These are phyloP conservation scores for Octomys mimax DNA, from an alignment of 2,797 vertebrate genomes.

Conservation along the genomic window DNA sequence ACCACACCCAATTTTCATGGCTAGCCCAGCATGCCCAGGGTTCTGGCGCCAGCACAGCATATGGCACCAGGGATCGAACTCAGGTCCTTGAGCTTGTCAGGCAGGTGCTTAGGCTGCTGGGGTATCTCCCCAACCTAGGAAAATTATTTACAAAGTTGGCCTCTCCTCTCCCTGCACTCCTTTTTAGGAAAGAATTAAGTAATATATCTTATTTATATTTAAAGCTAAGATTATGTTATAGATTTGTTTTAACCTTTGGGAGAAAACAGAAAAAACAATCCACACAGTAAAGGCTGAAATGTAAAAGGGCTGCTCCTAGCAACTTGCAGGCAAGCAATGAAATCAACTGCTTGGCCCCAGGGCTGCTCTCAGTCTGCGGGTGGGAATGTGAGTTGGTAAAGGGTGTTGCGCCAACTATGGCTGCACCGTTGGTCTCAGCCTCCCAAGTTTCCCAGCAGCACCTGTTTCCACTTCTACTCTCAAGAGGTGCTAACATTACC, in stretches of 20 bases:
- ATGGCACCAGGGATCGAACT: no score
- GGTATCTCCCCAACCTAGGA: not conserved
- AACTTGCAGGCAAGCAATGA: not conserved
- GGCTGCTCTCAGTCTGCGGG: not conserved
- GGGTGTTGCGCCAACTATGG: not conserved
- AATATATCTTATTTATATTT: not conserved
- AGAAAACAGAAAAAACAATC: not conserved
- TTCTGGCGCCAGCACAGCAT: no score
- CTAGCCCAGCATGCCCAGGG: no score
- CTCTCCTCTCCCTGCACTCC: not conserved
- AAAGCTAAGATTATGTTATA: not conserved
- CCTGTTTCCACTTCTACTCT: not conserved
- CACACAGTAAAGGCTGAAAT: not conserved
- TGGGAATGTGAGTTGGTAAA: not conserved
- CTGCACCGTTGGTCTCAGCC: not conserved
- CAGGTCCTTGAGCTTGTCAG: no score
- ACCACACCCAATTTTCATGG: no score
- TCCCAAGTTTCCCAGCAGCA: not conserved
- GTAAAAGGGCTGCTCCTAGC: not conserved
- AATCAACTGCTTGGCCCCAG: not conserved
- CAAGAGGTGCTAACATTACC: not conserved
- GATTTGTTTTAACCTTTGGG: slow-evolving; percentile 31
- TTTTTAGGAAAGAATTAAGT: not conserved
- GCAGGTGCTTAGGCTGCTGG: no score
- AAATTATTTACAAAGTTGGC: not conserved